Evolutionary conservation across 2,797 vertebrate genomes (phyloP), one percentile per base, ranked within the genome.

Genomic region (Platalea minor): DNA sequence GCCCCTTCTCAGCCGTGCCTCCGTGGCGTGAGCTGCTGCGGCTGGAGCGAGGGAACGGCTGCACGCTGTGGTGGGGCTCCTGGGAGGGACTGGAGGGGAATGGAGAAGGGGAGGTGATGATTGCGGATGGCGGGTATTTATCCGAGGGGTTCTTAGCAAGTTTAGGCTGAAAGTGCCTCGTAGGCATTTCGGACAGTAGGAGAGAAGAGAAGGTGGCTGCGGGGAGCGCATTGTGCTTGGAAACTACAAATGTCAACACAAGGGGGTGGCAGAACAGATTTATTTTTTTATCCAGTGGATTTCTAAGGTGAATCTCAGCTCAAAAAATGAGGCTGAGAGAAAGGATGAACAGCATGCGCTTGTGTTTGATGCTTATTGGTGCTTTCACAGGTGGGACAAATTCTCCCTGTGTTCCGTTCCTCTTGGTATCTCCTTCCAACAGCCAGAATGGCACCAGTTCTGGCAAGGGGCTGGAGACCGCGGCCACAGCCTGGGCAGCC

Each of bases 191-290:
- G 5, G 72, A 2, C 3, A 5, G 73, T 6, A 4, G 43, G 37
- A 33, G 46, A 14, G 28, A 9, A 11, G 54, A 26, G 43, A 10
- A 13, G 45, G n/a, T 13, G 31, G 43, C 28, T 4, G 48, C 7
- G 13, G 48, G 7, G 48, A 19, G 28, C 33, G 8, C 1, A 0
- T 14, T 25, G 20, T 13, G n/a, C 54, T 25, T 31, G 7, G 23
- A 20, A 7, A 19, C 13, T 7, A 2, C 13, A 11, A 8, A 6
- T 1, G 7, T 4, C 56, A 25, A 2, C 3, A 0, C 2, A 2
- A 25, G 35, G 28, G 61, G 48, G 28, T 3, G 13, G 23, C 7
- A 29, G 60, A 23, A n/a, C 29, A 11, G 21, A 45, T 25, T 10
- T 13, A 2, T 28, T 48, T 5, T 17, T 56, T 23, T 14, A 60